These are phyloP conservation scores for Molanna angustata DNA, from an alignment of 2,888 invertebrate species.

Conservation along the genomic window DNA sequence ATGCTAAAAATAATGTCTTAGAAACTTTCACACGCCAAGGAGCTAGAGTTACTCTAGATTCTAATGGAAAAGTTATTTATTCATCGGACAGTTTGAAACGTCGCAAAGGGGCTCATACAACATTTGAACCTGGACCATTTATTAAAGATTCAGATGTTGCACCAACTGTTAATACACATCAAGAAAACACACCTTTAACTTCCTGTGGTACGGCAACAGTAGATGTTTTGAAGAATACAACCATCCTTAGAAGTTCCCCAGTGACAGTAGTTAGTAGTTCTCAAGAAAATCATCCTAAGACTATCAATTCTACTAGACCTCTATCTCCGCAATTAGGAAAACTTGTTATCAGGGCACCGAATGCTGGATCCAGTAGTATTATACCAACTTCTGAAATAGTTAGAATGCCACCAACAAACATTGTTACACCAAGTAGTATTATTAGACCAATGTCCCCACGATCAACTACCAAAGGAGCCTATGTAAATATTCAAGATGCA, in stretches of 20 bases:
- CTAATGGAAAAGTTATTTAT: constrained; percentile 85
- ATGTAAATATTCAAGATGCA: constrained; percentile 69
- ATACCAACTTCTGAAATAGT: constrained; percentile 54
- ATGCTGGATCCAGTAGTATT: constrained; percentile 40
- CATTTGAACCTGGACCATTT: constrained; percentile 85
- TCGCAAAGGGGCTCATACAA: constrained; percentile 77
- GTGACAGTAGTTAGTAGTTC: constrained; percentile 43
- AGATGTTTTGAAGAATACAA: constrained; percentile 19
- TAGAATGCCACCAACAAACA: constrained; percentile 59
- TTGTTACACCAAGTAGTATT: constrained; percentile 54
- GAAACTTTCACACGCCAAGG: constrained; percentile 59
- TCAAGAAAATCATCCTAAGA: constrained; percentile 40
- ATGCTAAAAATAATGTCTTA: constrained; percentile 37
- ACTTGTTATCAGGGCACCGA: constrained; percentile 59
- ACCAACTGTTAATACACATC: constrained; percentile 38
- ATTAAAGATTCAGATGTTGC: constrained; percentile 59
- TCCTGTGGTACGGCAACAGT: constrained; percentile 9
- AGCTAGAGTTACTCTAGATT: constrained; percentile 78
- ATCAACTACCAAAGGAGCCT: constrained; percentile 56
- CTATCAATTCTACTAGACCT: constrained; percentile 42
- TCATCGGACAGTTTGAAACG: constrained; percentile 81
- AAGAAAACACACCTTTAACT: constrained; percentile 6
- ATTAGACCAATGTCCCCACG: constrained; percentile 45
- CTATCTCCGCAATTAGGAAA: constrained; percentile 65
- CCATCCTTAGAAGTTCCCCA: constrained; percentile 41